phyloP scores from a whole-genome alignment of 2,113 vertebrate species.

The Beaufortia kweichowensis region DNA sequence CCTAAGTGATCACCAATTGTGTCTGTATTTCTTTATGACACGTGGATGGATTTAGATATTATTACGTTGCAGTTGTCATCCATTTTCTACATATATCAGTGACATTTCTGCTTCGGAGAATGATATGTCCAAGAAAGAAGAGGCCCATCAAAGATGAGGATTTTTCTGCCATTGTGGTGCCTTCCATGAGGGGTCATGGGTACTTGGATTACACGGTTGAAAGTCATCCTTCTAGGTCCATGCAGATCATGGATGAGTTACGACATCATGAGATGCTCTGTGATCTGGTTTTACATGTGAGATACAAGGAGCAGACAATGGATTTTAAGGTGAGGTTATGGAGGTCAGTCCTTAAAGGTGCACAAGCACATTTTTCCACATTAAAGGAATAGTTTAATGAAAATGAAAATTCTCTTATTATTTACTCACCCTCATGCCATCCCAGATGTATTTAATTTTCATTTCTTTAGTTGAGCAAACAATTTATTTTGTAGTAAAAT shows the following conservation, averaged over 20 bases:
- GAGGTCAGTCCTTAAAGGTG: no score
- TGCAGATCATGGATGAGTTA: constrained; percentile 77
- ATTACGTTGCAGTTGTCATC: not conserved
- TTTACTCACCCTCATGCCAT: no score
- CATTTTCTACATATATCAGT: constrained; percentile 1
- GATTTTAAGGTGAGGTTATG: constrained; percentile 74
- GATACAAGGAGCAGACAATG: constrained; percentile 68
- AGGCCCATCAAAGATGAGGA: constrained; percentile 66
- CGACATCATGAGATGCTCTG: constrained; percentile 74
- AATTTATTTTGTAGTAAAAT: no score
- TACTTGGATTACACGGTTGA: constrained; percentile 80
- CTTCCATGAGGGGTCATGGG: constrained; percentile 76
- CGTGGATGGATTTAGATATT: constrained; percentile 50
- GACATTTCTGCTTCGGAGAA: constrained; percentile 56
- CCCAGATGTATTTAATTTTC: no score
- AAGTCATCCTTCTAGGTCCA: constrained; percentile 69
- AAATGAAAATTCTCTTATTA: no score
- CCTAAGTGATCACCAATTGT: constrained; percentile 42
- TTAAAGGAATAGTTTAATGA: no score
- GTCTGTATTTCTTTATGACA: constrained; percentile 51
- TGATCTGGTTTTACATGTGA: constrained; percentile 77
- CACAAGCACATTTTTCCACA: no score
- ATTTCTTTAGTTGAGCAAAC: no score
- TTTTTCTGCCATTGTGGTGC: constrained; percentile 74
- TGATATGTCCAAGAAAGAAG: constrained; percentile 74